Evolutionary conservation across 1,140 invertebrate genomes (phyloP).

Genomic region (Platyura marginata): DNA sequence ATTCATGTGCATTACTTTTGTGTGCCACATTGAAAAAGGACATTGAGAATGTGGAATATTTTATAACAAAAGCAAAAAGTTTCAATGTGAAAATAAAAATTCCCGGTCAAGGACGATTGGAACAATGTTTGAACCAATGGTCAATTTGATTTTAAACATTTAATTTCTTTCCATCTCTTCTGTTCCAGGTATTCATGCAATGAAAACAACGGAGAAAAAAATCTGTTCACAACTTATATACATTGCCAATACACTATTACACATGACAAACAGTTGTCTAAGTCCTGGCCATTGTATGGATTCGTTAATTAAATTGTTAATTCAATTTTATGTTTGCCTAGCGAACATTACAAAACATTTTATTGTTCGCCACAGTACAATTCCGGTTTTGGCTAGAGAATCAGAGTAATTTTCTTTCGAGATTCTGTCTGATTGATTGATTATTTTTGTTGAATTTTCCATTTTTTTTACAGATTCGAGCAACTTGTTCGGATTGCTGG

Average conservation of each 20-base stretch:
- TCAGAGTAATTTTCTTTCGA: too few relatives aligned
- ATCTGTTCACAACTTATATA: slow-evolving; percentile 18
- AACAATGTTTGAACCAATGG: slow-evolving; percentile 12
- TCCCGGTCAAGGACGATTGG: slow-evolving; percentile 11
- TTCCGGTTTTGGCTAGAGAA: too few relatives aligned
- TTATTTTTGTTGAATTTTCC: too few relatives aligned
- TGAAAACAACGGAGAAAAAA: slow-evolving; percentile 14
- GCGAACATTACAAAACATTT: slow-evolving; percentile 18
- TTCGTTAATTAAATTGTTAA: slow-evolving; percentile 13
- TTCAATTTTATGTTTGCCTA: slow-evolving; percentile 17
- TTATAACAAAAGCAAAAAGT: slow-evolving; percentile 18
- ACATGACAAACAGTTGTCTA: too few relatives aligned
- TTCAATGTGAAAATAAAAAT: slow-evolving; percentile 15
- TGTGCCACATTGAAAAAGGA: slow-evolving; percentile 15
- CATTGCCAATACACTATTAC: slow-evolving; percentile 14
- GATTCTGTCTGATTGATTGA: too few relatives aligned
- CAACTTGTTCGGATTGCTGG: slow-evolving; percentile 31
- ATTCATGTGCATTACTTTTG: slow-evolving; percentile 6
- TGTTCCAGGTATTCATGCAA: slow-evolving; percentile 2
- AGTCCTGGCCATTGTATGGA: slow-evolving; percentile 19
- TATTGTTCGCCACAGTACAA: slow-evolving; percentile 6
- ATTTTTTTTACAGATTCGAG: slow-evolving; percentile 30
- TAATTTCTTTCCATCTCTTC: too few relatives aligned
- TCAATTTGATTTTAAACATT: too few relatives aligned
- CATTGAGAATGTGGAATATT: slow-evolving; percentile 18